These are phyloP conservation scores for Corythaixoides concolor DNA, from an alignment of 2,113 vertebrate genomes.

Conservation along the genomic window DNA sequence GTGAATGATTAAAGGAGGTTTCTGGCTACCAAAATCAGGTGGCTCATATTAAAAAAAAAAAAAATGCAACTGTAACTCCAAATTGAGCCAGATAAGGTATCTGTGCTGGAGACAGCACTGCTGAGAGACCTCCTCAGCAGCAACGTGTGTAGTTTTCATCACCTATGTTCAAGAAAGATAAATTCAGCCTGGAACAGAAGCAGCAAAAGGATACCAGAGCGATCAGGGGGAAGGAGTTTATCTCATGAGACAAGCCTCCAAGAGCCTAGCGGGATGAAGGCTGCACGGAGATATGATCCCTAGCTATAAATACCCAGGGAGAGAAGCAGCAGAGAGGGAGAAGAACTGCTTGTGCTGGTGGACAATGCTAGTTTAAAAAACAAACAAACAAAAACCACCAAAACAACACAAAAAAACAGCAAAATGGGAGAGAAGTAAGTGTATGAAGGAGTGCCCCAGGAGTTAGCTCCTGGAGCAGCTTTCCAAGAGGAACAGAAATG, in stretches of 20 bases:
- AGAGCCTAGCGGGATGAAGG: background rate
- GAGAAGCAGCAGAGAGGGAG: background rate
- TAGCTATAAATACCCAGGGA: background rate
- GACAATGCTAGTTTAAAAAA: background rate
- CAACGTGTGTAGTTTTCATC: background rate
- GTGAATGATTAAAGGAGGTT: background rate
- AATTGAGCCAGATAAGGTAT: background rate
- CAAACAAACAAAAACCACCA: too few relatives aligned
- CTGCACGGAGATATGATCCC: background rate
- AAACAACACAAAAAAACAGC: too few relatives aligned
- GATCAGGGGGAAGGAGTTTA: background rate
- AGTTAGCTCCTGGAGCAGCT: background rate
- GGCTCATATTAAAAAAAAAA: background rate
- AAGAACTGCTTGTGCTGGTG: background rate
- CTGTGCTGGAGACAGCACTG: background rate
- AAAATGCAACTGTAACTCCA: fast-evolving
- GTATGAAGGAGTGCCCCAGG: background rate
- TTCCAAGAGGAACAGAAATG: background rate
- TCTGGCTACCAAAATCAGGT: background rate
- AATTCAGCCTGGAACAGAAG: conserved; percentile 1
- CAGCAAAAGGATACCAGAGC: background rate
- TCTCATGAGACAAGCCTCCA: background rate
- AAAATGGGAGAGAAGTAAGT: background rate
- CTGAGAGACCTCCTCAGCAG: background rate
- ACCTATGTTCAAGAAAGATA: background rate